phyloP scores from a whole-genome alignment of 2,888 invertebrate genomes.

The Anodontia alba region DNA sequence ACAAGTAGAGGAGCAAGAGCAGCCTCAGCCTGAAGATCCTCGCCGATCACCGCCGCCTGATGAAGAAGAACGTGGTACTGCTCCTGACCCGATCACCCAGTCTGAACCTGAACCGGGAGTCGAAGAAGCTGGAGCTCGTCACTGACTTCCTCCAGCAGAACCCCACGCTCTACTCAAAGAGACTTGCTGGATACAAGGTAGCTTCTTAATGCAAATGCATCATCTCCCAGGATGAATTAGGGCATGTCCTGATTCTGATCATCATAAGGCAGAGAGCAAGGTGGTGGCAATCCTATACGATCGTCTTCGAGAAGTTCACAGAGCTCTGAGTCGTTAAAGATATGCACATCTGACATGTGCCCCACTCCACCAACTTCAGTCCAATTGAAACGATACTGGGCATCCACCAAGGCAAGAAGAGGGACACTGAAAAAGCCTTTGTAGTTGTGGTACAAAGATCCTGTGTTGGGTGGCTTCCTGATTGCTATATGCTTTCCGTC shows the following conservation, averaged over 20 bases:
- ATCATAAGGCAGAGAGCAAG: too few species aligned
- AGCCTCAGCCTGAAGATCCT: too few species aligned
- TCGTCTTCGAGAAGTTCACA: neutral
- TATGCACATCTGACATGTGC: slow-evolving; percentile 20
- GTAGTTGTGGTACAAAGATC: slow-evolving; percentile 24
- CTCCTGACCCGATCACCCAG: too few species aligned
- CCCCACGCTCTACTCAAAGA: too few species aligned
- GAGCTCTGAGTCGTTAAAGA: neutral
- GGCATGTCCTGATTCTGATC: neutral
- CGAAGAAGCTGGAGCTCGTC: neutral
- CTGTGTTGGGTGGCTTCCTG: slow-evolving; percentile 1
- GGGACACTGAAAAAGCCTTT: slow-evolving; percentile 31
- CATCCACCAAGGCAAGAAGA: neutral
- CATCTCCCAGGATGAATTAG: slow-evolving; percentile 48
- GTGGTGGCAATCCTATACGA: slow-evolving; percentile 9
- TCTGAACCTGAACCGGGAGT: too few species aligned
- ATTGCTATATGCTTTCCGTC: slow-evolving; percentile 23
- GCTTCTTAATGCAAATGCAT: slow-evolving; percentile 33
- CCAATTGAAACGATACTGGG: slow-evolving; percentile 1
- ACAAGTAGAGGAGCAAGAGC: too few species aligned
- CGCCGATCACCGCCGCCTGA: too few species aligned
- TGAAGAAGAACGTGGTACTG: too few species aligned
- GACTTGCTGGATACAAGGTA: too few species aligned
- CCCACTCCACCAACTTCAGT: too few species aligned
- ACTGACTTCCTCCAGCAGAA: too few species aligned